Evolutionary conservation across 2,888 invertebrate species (phyloP).

Genomic region (Leptopilina syphax): DNA sequence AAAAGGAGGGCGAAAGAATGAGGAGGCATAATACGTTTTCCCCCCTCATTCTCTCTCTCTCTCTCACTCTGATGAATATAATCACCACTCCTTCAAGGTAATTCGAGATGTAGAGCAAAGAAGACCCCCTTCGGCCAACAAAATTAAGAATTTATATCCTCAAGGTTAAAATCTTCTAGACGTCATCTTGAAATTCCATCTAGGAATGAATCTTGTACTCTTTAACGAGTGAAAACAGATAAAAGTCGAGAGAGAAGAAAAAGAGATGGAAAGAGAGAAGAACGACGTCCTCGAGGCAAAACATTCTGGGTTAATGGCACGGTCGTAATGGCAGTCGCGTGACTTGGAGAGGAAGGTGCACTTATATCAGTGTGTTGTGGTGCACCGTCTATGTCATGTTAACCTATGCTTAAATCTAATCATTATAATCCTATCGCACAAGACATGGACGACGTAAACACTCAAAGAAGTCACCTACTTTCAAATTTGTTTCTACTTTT

Average conservation of each 20-base stretch:
- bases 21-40: slow-evolving; percentile 49
- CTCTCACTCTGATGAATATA: background rate
- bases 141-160: slow-evolving; percentile 56
- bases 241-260: background rate
- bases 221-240: background rate
- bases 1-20: slow-evolving; percentile 55
- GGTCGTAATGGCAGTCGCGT: slow-evolving; percentile 54
- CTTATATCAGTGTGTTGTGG: slow-evolving; percentile 47
- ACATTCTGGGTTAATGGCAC: slow-evolving; percentile 57
- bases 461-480: slow-evolving; percentile 24
- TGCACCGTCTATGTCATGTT: slow-evolving; percentile 39
- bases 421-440: slow-evolving; percentile 26
- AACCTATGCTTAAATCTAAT: slow-evolving; percentile 31
- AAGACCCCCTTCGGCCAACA: slow-evolving; percentile 57
- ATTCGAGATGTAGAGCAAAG: slow-evolving; percentile 51
- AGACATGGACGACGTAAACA: slow-evolving; percentile 23
- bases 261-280: slow-evolving; percentile 18
- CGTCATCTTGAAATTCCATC: slow-evolving; percentile 44
- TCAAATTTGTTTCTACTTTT: slow-evolving; percentile 13
- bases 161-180: slow-evolving; percentile 42
- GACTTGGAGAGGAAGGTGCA: slow-evolving; percentile 49
- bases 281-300: slow-evolving; percentile 48
- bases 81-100: slow-evolving; percentile 43
- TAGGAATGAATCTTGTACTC: slow-evolving; percentile 43
- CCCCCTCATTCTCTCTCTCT: background rate